Base-by-base conservation (phyloP, 2,113 vertebrate species). In the Corynorhinus townsendii region DNA sequence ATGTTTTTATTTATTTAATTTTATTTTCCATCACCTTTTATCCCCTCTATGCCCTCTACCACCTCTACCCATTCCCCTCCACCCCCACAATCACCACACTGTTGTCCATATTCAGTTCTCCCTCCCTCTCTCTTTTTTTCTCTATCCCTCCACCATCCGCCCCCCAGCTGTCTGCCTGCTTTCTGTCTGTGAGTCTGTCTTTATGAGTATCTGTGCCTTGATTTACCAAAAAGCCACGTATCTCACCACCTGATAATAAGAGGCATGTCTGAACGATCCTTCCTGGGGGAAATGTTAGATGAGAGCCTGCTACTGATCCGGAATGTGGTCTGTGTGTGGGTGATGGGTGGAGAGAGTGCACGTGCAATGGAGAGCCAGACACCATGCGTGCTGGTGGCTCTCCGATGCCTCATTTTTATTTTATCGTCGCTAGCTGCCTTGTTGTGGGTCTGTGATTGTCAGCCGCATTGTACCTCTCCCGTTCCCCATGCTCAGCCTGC, bases 401-500 rank as follows among this genome's bases (percentile, higher is more conserved):
- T 81, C 64, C 11, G 40, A 17, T 24, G 15, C 22, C 80, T 45
- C 84, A 83, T 43, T 94, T 93, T 95, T 95, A 85, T 95, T 95
- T 96, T 83, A 82, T 96, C 82, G 0, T 86, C 35, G 91, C 96
- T 96, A 80, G 95, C 90, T 95, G 80, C 62, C 76, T 97, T 96
- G 96, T 87, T 92, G 72, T 95, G 90, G 94, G 75, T 96, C 97
- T 96, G 75, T 94, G 96, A 93, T 93, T 96, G 84, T 93, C 84
- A 79, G 79, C 66, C 93, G 73, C 71, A 52, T 94, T 69, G 96
- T 80, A 40, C 72, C 92, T 96, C 94, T 86, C 96, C 76, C 92
- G 81, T 89, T 94, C 64, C 80, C 82, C 93, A 85, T 92, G 94
- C 73, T 97, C 96, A 86, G 64, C 19, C 72, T 52, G 49, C n/a